Conservation (phyloP, 2,797 vertebrate species). For the Percopsis omiscomaycus region DNA sequence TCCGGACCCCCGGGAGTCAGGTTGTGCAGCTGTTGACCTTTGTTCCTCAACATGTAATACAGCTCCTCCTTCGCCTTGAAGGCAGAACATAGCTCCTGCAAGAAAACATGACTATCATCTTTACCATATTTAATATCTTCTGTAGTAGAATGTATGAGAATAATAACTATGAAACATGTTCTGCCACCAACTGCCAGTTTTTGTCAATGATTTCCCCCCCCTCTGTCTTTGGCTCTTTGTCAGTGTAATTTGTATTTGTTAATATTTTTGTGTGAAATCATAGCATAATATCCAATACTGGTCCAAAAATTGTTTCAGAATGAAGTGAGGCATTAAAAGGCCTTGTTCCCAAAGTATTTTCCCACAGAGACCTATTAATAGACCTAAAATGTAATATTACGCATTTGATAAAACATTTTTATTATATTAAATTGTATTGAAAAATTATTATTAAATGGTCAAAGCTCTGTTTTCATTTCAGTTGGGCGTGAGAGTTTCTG, state of each 20-base stretch:
- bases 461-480: not conserved
- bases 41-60: slow-evolving; percentile 83
- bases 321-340: slow-evolving; percentile 11
- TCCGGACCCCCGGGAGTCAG: slow-evolving; percentile 83
- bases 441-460: not conserved
- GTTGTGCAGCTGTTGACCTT: slow-evolving; percentile 87
- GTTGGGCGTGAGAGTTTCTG: slow-evolving; percentile 32
- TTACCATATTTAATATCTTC: too few species aligned
- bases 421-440: slow-evolving; percentile 21
- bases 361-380: slow-evolving; percentile 31
- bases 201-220: too few species aligned
- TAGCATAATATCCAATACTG: slow-evolving; percentile 19
- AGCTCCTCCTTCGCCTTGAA: slow-evolving; percentile 90
- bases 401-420: slow-evolving; percentile 38
- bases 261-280: not conserved
- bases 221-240: slow-evolving; percentile 5
- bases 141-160: too few species aligned
- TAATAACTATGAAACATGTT: too few species aligned
- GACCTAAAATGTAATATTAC: slow-evolving; percentile 34
- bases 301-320: slow-evolving; percentile 53
- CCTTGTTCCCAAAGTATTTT: slow-evolving; percentile 11
- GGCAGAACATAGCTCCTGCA: slow-evolving; percentile 89
- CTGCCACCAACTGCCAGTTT: too few species aligned
- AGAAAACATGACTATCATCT: slow-evolving; percentile 15
- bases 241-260: slow-evolving; percentile 2